Base-by-base conservation (phyloP, 2,888 invertebrate species). In the Scotopteryx bipunctaria region DNA sequence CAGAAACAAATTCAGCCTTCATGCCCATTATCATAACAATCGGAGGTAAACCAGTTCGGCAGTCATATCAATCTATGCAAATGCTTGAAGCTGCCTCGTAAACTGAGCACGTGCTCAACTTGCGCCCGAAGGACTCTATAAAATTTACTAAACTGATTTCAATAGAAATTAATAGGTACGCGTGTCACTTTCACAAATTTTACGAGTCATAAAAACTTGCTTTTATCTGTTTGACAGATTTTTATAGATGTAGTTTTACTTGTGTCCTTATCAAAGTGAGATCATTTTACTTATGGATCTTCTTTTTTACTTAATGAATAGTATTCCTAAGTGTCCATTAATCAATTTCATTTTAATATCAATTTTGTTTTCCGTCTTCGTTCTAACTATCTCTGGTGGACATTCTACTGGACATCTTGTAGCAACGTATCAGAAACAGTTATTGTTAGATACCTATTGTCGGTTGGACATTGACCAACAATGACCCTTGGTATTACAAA, bases 401-500 rank as follows among this genome's bases (percentile, higher is more conserved):
- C n/a, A n/a, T n/a, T n/a, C n/a, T n/a, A n/a, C n/a, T n/a, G n/a
- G n/a, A n/a, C n/a, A n/a, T n/a, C n/a, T n/a, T n/a, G n/a, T n/a
- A n/a, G n/a, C 4, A 25, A 25, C 25, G 9, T 25, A 25, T 25
- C 25, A 25, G n/a, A 25, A 25, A 27, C 5, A 23, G 11, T 11
- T 9, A 27, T n/a, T 11, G 11, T 8, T 8, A 27, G 27, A 27
- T 21, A 47, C 31, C 5, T n/a, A n/a, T n/a, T n/a, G 46, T 46
- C 43, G 41, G 42, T 49, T 45, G 31, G 43, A 37, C 55, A 59
- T 57, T 76, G 70, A 68, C 74, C 70, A 73, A 60, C 61, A 66
- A 58, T 76, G 67, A 76, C 77, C 78, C 72, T 59, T 61, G 62
- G 63, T 56, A 48, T 66, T 62, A 62, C 64, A 64, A 63, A 64